Evolutionary conservation across 2,888 invertebrate species (phyloP), one percentile per base, ranked within the genome.

Genomic region (Punctoribates punctum): DNA sequence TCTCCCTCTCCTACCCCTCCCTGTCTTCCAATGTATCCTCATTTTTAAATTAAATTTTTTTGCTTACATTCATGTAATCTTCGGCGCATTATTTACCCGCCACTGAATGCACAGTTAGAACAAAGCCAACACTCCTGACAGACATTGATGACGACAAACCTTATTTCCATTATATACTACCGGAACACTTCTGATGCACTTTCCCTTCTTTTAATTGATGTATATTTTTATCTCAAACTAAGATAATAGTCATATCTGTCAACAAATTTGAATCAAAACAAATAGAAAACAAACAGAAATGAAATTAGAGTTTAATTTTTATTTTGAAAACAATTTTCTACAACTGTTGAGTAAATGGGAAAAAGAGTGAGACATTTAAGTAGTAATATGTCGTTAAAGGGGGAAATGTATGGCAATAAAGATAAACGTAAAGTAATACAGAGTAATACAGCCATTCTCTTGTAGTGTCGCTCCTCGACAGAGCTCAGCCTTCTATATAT

Each of bases 51-150:
- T 73, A 57, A 54, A 73, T 48, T 54, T 51, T 73, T 51, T 54
- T 54, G 65, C 65, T 65, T 65, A 65, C 65, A 65, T 65, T 65
- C 65, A 65, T 65, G 9, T 65, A 65, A 65, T 65, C 27, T 65
- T 34, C 65, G 34, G 34, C n/a, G 20, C 34, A 65, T 65, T 65
- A 65, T 65, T 65, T 65, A 65, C 34, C 65, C 65, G 34, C 65
- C 65, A 29, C 15, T 65, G 65, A 65, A 27, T 65, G 57, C 57
- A 57, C 25, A 23, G 57, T 57, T 4, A 57, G 11, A 57, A 65
- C 34, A 34, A 65, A n/a, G 27, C 8, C 25, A 60, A 60, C 8
- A 23, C 11, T 60, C 25, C 15, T 60, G 20, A 25, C 60, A 60
- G 23, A n/a, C n/a, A n/a, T n/a, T n/a, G n/a, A n/a, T 60, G 60